Conservation (phyloP, 2,113 vertebrate species). For the Bothrops jararaca region DNA sequence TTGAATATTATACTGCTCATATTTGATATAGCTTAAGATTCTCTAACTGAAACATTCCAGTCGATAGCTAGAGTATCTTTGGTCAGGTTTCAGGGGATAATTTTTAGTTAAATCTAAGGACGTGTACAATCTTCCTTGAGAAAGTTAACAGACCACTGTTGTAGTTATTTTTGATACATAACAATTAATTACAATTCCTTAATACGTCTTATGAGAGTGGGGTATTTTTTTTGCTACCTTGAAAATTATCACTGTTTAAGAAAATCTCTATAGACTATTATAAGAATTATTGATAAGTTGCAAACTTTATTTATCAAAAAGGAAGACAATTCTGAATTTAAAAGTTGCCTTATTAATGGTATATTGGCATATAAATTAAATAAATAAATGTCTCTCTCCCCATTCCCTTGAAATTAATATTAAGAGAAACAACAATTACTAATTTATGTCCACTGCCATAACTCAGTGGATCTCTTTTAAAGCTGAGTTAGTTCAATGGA, state of each 20-base stretch:
- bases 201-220: not conserved
- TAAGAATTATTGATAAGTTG: not conserved
- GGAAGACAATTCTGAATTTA: not conserved
- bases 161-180: not conserved
- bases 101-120: not conserved
- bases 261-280: not conserved
- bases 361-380: not conserved
- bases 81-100: not conserved
- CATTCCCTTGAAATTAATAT: not conserved
- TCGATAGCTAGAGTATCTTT: not conserved
- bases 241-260: not conserved
- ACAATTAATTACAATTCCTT: not conserved
- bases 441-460: not conserved
- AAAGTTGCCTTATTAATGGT: not conserved
- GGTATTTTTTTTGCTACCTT: not conserved
- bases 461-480: not conserved
- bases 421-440: not conserved
- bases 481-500: not conserved
- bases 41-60: not conserved
- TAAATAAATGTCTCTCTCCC: not conserved
- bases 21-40: not conserved
- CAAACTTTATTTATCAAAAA: not conserved
- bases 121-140: not conserved
- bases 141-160: not conserved
- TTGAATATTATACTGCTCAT: not conserved